phyloP scores from a whole-genome alignment of 2,113 vertebrate genomes.

The Toxotes chatareus region DNA sequence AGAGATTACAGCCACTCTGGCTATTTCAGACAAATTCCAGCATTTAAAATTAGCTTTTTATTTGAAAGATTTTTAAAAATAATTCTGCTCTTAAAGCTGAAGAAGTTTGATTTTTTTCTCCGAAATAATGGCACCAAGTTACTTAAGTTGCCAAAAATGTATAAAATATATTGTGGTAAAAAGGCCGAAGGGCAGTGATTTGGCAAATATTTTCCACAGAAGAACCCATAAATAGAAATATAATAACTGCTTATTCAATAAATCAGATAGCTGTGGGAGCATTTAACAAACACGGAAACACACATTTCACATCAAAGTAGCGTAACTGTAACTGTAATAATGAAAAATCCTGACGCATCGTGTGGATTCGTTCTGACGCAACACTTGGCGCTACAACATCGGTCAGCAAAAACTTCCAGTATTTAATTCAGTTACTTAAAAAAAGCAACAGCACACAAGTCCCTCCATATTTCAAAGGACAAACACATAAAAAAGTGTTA shows the following conservation, averaged over 20 bases:
- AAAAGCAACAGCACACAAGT: slow-evolving; percentile 51
- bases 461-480: slow-evolving; percentile 70
- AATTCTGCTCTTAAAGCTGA: background rate
- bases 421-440: slow-evolving; percentile 49
- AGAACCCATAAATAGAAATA: background rate
- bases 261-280: background rate
- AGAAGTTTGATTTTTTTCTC: background rate
- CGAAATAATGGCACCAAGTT: background rate
- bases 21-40: background rate
- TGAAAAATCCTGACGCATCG: slow-evolving; percentile 31
- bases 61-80: background rate
- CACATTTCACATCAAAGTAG: slow-evolving; percentile 2
- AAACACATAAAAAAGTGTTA: slow-evolving; percentile 78
- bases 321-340: background rate
- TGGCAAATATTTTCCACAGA: background rate
- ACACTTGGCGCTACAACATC: slow-evolving; percentile 36
- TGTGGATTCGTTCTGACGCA: slow-evolving; percentile 52
- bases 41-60: background rate
- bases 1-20: background rate
- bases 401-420: slow-evolving; percentile 47
- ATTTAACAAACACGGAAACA: slow-evolving; percentile 13
- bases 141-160: background rate
- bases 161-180: background rate
- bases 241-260: background rate
- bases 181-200: background rate